phyloP scores from a whole-genome alignment of 2,797 vertebrate species.

The Odontamblyopus rebecca region DNA sequence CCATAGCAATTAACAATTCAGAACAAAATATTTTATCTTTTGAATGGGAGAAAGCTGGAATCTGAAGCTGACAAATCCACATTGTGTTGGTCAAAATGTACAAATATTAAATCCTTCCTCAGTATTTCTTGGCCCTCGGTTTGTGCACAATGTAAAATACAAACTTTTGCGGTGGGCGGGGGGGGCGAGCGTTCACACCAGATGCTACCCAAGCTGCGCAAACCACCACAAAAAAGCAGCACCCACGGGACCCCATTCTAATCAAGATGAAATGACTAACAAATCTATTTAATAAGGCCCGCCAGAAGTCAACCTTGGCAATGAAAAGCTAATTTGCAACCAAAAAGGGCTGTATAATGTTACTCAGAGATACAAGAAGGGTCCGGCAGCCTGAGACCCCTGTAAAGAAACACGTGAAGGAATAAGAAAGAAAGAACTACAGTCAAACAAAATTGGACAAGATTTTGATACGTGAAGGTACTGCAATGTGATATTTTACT shows the following conservation, averaged over 20 bases:
- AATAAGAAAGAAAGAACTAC: too few species aligned
- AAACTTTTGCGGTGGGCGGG: background rate
- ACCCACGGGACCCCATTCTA: conserved; percentile 77
- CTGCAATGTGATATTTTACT: too few species aligned
- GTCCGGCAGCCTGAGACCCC: conserved; percentile 55
- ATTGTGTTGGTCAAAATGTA: too few species aligned
- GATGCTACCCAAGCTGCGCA: conserved; percentile 29
- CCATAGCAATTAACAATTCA: too few species aligned
- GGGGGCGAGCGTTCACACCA: conserved; percentile 1
- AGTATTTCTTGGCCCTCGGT: background rate
- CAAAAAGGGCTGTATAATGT: conserved; percentile 79
- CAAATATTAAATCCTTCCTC: background rate
- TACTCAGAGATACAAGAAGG: conserved; percentile 78
- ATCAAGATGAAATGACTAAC: conserved; percentile 83
- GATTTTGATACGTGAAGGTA: too few species aligned
- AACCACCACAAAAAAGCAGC: conserved; percentile 67
- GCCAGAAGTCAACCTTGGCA: conserved; percentile 82
- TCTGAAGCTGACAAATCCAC: too few species aligned
- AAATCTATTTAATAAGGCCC: conserved; percentile 83
- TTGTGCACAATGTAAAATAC: background rate
- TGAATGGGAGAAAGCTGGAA: too few species aligned
- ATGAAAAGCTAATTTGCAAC: conserved; percentile 79
- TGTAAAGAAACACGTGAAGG: conserved; percentile 40
- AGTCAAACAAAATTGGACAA: too few species aligned
- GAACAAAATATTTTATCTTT: too few species aligned